A percentile compares a stretch with the other conserved stretches of the same genome.
Evolutionary conservation across 1,140 invertebrate genomes (phyloP).

Genomic region (Pachyrhynchus sulphureomaculatus): DNA sequence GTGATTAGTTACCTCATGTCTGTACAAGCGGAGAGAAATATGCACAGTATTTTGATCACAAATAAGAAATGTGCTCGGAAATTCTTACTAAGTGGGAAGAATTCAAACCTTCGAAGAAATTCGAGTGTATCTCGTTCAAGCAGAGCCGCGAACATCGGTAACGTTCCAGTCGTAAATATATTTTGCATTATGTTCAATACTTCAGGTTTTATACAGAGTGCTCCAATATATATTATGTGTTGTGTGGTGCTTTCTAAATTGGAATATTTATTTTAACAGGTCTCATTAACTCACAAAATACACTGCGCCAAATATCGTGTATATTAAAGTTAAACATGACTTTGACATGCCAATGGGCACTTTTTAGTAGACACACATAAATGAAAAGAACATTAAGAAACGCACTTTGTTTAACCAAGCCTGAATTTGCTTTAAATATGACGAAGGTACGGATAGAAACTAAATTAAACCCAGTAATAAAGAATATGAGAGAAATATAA

Average conservation of each 20-base stretch:
- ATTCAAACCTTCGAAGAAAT: slow-evolving; percentile 17
- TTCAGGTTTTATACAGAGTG: slow-evolving; percentile 11
- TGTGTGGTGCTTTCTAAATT: neutral
- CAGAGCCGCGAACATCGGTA: slow-evolving; percentile 4
- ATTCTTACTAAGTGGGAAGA: slow-evolving; percentile 29
- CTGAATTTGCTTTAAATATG: no score
- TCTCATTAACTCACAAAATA: no score
- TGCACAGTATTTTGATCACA: slow-evolving; percentile 27
- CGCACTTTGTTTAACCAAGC: no score
- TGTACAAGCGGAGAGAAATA: slow-evolving; percentile 5
- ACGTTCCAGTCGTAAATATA: slow-evolving; percentile 2
- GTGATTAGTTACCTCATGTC: slow-evolving; percentile 12
- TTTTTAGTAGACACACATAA: no score
- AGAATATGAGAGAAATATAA: no score
- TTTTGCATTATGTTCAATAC: slow-evolving; percentile 3
- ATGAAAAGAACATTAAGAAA: no score
- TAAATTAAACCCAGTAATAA: no score
- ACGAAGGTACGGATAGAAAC: no score
- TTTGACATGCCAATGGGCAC: no score
- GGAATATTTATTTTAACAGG: no score
- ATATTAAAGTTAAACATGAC: no score
- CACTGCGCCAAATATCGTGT: no score
- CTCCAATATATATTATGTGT: neutral
- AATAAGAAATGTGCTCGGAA: slow-evolving; percentile 25
- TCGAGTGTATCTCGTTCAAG: slow-evolving; percentile 19